Conservation (phyloP, 1,140 invertebrate genomes). For the Oryctes rhinoceros region DNA sequence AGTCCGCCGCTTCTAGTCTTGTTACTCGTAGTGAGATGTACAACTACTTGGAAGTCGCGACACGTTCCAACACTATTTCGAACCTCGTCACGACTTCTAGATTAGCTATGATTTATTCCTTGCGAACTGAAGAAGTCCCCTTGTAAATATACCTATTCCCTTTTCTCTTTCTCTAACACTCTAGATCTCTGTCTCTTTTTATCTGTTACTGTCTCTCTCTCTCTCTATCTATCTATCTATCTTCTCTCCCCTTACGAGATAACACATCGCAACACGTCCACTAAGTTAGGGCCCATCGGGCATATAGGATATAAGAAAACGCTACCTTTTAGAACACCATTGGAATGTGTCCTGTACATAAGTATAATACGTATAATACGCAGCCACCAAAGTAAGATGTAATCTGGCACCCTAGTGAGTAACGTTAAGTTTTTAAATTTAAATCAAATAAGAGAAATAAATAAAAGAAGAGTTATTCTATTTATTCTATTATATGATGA, state of each 20-base stretch:
- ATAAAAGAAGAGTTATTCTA: conserved; percentile 19
- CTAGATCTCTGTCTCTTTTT: conserved; percentile 17
- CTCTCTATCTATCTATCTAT: too few relatives aligned
- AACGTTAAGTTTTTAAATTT: conserved; percentile 44
- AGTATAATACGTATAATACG: conserved; percentile 35
- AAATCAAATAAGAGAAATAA: conserved; percentile 48
- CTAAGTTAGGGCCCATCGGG: conserved; percentile 56
- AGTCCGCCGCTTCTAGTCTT: conserved; percentile 46
- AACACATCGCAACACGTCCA: conserved; percentile 62
- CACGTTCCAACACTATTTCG: conserved; percentile 48
- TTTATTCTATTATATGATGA: conserved; percentile 32
- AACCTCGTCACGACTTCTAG: conserved; percentile 50
- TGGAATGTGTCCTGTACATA: conserved; percentile 41
- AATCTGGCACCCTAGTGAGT: conserved; percentile 38
- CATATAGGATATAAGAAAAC: conserved; percentile 50
- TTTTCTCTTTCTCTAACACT: conserved; percentile 25
- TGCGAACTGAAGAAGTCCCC: conserved; percentile 53
- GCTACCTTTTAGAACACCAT: conserved; percentile 55
- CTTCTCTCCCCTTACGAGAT: conserved; percentile 53
- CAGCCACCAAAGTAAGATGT: conserved; percentile 48
- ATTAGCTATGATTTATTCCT: conserved; percentile 58
- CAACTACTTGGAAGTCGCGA: conserved; percentile 49
- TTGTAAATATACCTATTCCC: conserved; percentile 52
- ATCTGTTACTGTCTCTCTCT: conserved; percentile 21
- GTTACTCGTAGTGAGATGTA: conserved; percentile 47